These are phyloP conservation scores for Sabellastarte sp. DNA, from an alignment of 2,888 invertebrate species.

Conservation along the genomic window DNA sequence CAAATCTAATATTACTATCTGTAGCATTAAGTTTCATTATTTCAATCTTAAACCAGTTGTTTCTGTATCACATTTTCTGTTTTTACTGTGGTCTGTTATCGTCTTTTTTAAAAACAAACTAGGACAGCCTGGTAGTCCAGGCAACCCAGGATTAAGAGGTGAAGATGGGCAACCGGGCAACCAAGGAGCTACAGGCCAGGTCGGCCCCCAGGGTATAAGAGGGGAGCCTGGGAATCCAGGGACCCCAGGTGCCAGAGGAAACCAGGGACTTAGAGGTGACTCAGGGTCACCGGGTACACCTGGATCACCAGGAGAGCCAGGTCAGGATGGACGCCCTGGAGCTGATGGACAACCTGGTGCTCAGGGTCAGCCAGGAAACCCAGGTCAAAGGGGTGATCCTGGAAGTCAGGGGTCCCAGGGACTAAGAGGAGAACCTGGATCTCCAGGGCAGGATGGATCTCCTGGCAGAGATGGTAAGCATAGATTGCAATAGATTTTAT, in stretches of 20 bases:
- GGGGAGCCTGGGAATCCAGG: conserved; percentile 4
- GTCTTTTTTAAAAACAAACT: too few relatives aligned
- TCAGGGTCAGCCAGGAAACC: conserved; percentile 15
- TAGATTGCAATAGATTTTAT: too few relatives aligned
- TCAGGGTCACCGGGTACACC: not conserved
- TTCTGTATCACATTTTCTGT: too few relatives aligned
- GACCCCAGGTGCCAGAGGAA: conserved; percentile 4
- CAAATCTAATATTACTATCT: too few relatives aligned
- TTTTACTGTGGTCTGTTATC: too few relatives aligned
- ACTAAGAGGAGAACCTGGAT: conserved; percentile 11
- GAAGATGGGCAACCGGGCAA: too few relatives aligned
- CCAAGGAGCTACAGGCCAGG: too few relatives aligned
- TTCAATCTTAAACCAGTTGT: too few relatives aligned
- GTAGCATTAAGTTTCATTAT: too few relatives aligned
- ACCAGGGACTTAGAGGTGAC: conserved; percentile 2
- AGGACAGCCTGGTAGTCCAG: not conserved
- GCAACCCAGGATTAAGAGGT: not conserved
- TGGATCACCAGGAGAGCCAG: conserved; percentile 18
- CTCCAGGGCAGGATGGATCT: too few relatives aligned
- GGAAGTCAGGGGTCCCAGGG: conserved; percentile 22
- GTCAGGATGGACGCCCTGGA: conserved; percentile 5
- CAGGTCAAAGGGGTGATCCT: conserved; percentile 34
- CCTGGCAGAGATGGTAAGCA: too few relatives aligned
- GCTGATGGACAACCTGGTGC: conserved; percentile 1
- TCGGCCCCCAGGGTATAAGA: too few relatives aligned